Base-by-base conservation (phyloP, 1,140 invertebrate genomes). In the Leptopilina clavipes region DNA sequence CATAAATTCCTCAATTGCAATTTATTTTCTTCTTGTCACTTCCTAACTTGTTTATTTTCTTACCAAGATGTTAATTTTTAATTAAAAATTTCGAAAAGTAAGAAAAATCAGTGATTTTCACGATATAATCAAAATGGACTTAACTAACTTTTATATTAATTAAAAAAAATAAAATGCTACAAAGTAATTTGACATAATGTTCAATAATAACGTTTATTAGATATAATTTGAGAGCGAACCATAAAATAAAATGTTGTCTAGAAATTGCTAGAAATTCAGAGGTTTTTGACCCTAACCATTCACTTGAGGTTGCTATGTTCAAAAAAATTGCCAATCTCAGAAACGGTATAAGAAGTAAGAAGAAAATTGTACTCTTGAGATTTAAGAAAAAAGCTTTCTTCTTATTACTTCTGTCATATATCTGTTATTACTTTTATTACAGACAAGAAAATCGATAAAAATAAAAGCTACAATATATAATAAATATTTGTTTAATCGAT, bases 331-430 rank as follows among this genome's bases (percentile, higher is more conserved):
- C 22, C 22, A 65, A 65, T 65, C 59, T 65, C 14, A 6, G 59
- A 31, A 31, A 65, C 59, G 25, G 25, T 65, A 65, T 31, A 19
- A 65, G 59, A 65, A n/a, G 22, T 31, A 31, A 31, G 22, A 65
- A 65, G 25, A 37, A 65, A 65, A 65, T 65, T 31, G 59, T n/a
- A 65, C 59, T 7, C 25, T 11, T 65, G 59, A 22, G 59, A 31
- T 31, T 65, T 65, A 31, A 65, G 59, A 31, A 65, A 37, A 65
- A 65, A 54, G 9, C 52, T 14, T 65, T 59, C 54, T 59, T 31
- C 22, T 37, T 14, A 31, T 65, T 65, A 37, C 59, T 31, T 65
- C n/a, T 65, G 22, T 65, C 56, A n/a, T 65, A 65, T 25, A 54
- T 10, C n/a, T 54, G 9, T 17, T 17, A 31, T 65, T 31, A 31